Conservation (phyloP, 2,113 vertebrate species). For the Gyps fulvus region DNA sequence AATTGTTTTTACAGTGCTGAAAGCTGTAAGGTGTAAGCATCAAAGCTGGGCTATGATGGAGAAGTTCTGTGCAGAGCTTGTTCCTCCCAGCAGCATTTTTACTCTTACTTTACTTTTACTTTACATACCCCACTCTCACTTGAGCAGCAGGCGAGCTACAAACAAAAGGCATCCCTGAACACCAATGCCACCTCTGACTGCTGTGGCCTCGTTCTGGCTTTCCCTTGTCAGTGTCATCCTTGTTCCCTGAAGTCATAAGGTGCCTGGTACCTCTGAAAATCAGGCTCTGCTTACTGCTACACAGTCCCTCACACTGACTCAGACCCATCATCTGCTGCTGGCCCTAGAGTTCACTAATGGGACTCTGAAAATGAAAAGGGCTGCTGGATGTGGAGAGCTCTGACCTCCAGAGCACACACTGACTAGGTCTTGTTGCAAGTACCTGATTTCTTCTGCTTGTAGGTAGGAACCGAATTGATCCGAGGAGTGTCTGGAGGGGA, state of each 20-base stretch:
- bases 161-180: neutral
- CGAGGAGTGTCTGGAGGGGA: conserved; percentile 60
- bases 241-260: neutral
- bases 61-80: neutral
- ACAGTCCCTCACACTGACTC: neutral
- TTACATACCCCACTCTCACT: neutral
- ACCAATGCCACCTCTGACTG: neutral
- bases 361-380: neutral
- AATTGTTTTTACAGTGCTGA: neutral
- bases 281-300: neutral
- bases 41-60: neutral
- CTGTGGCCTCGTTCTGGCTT: neutral
- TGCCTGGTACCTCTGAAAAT: neutral
- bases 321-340: neutral
- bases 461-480: conserved; percentile 64
- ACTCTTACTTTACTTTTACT: neutral
- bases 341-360: neutral
- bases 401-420: neutral
- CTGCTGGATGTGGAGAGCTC: neutral
- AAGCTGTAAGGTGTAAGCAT: neutral
- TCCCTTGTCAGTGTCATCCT: neutral
- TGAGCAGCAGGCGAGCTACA: neutral
- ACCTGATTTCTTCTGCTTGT: neutral
- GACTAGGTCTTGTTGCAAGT: neutral
- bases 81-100: neutral